Evolutionary conservation across 23 tunicate species (phyloP).

Genomic region (Phallusia fumigata): DNA sequence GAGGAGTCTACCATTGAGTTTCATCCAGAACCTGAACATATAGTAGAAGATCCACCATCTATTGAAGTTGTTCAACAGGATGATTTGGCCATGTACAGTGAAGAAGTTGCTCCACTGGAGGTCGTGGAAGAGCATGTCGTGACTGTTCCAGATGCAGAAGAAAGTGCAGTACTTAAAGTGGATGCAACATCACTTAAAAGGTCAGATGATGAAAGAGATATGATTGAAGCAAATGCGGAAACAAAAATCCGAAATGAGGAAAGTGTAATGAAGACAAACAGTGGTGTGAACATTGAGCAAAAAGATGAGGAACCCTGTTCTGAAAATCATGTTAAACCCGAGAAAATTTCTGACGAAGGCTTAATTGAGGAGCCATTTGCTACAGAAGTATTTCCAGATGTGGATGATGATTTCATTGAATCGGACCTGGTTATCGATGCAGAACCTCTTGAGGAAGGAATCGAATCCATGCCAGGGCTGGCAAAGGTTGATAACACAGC

Average conservation of each 20-base stretch:
- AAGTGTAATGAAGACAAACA: not conserved
- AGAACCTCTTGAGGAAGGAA: slow-evolving; percentile 1
- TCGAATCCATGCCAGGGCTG: not conserved
- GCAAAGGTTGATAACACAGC: not conserved
- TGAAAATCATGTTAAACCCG: not conserved
- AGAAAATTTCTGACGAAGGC: not conserved
- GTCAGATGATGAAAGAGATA: too few relatives aligned
- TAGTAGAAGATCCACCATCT: not conserved
- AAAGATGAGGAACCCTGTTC: not conserved
- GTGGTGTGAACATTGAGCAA: not conserved
- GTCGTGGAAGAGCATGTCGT: not conserved
- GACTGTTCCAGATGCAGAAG: not conserved
- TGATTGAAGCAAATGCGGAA: too few relatives aligned
- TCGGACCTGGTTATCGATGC: not conserved
- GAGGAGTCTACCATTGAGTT: not conserved
- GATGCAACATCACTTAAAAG: not conserved
- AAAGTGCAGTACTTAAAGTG: not conserved
- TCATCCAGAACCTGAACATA: not conserved
- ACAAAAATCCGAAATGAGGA: too few relatives aligned
- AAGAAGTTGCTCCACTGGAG: not conserved
- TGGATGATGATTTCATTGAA: not conserved
- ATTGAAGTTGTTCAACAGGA: not conserved
- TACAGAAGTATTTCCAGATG: not conserved
- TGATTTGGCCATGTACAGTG: not conserved
- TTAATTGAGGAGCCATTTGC: not conserved